phyloP scores from a whole-genome alignment of 2,797 vertebrate genomes.

The Platyrinchus mystaceus region DNA sequence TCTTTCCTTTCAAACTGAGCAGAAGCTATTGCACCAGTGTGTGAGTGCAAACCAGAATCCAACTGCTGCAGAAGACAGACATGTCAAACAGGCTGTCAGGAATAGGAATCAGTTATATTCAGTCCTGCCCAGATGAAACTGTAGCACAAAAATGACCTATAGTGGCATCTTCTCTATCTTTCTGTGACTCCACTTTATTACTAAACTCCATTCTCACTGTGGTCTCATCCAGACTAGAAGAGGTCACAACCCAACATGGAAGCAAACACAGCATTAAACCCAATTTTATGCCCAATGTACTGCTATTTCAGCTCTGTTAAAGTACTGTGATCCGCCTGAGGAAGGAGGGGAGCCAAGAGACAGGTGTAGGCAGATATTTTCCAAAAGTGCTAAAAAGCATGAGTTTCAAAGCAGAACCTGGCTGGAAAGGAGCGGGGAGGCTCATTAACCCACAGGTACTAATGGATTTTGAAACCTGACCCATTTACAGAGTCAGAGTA shows the following conservation, averaged over 20 bases:
- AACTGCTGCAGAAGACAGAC: constrained; percentile 23
- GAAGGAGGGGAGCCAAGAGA: not conserved
- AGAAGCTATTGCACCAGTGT: constrained; percentile 15
- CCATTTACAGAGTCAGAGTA: not conserved
- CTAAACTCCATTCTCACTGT: not conserved
- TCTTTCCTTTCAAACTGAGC: constrained; percentile 1
- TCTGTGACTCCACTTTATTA: constrained; percentile 1
- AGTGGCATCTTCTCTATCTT: not conserved
- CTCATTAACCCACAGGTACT: not conserved
- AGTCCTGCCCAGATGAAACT: not conserved
- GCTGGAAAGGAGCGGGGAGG: not conserved
- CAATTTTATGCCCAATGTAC: not conserved
- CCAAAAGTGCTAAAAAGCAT: not conserved
- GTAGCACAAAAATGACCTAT: not conserved
- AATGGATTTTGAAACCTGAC: not conserved
- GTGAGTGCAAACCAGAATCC: not conserved
- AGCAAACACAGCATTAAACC: constrained; percentile 9
- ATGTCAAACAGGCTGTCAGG: constrained; percentile 20
- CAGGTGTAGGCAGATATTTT: not conserved
- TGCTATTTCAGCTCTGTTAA: not conserved
- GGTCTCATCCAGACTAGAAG: not conserved
- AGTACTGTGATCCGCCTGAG: not conserved
- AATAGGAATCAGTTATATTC: constrained; percentile 19
- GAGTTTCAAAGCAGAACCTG: not conserved
- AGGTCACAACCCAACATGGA: not conserved